Conservation (phyloP, 37 sponge, comb jelly and placozoan species). For the Dysidea cf. avara region DNA sequence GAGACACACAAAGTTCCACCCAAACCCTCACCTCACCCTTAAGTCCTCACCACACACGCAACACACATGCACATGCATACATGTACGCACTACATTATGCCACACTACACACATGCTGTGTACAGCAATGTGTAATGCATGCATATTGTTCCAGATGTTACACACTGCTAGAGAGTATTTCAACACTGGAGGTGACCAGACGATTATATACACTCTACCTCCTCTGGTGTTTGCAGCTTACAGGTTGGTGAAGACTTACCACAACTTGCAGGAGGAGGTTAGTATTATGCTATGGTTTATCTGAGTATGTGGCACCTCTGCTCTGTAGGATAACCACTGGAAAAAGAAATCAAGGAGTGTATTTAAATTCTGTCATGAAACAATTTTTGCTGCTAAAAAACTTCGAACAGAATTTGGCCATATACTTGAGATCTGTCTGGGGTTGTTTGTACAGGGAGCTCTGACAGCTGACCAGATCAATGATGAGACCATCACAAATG, state of each 20-base stretch:
- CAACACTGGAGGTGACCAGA: constrained; percentile 73
- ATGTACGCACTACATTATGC: not conserved
- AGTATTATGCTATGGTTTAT: not conserved
- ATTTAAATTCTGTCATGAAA: constrained; percentile 85
- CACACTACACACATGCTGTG: too few relatives aligned
- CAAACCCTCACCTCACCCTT: not conserved
- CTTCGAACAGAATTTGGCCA: constrained; percentile 56
- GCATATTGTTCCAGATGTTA: constrained; percentile 71
- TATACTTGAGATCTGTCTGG: constrained; percentile 76
- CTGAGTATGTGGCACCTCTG: not conserved
- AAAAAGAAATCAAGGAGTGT: constrained; percentile 90
- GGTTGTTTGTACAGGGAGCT: constrained; percentile 94
- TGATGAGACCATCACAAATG: constrained; percentile 90
- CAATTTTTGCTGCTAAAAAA: constrained; percentile 75
- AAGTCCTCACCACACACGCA: too few relatives aligned
- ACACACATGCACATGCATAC: not conserved
- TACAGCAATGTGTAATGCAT: too few relatives aligned
- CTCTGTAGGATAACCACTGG: constrained; percentile 86
- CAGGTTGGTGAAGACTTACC: constrained; percentile 72
- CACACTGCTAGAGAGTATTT: constrained; percentile 82
- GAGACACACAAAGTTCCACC: too few relatives aligned
- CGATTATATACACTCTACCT: constrained; percentile 79
- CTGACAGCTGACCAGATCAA: constrained; percentile 83
- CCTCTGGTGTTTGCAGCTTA: constrained; percentile 90
- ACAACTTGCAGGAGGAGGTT: constrained; percentile 67